Conservation (phyloP, 2,113 vertebrate species). For the Chaetodon trifascialis region DNA sequence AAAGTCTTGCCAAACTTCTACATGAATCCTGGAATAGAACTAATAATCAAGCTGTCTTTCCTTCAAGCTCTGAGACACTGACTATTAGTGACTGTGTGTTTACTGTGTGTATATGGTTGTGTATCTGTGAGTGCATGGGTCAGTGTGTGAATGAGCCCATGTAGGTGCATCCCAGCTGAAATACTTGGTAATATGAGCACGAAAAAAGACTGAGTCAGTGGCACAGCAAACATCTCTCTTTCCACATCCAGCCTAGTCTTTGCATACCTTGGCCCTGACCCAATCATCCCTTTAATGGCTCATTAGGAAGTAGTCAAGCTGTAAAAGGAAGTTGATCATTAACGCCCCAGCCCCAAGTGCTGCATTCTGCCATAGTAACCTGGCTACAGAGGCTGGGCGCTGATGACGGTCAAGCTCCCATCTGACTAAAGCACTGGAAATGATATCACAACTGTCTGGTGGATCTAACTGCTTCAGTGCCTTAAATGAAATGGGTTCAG, state of each 20-base stretch:
- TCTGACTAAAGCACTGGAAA: not conserved
- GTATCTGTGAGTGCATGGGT: constrained; percentile 1
- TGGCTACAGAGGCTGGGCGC: not conserved
- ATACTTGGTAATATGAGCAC: constrained; percentile 30
- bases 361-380: constrained; percentile 52
- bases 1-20: constrained; percentile 32
- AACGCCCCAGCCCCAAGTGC: constrained; percentile 21
- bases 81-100: constrained; percentile 31
- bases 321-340: constrained; percentile 73
- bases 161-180: not conserved
- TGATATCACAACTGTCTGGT: not conserved
- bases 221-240: constrained; percentile 41
- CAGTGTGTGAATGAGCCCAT: not conserved
- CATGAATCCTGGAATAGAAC: constrained; percentile 51
- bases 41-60: constrained; percentile 52
- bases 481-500: not conserved
- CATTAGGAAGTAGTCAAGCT: constrained; percentile 69
- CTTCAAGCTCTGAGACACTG: constrained; percentile 2
- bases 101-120: constrained; percentile 22
- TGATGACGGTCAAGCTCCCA: constrained; percentile 51
- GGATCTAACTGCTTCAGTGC: too few relatives aligned
- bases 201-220: constrained; percentile 4
- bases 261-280: constrained; percentile 41
- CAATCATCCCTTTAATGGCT: constrained; percentile 56
- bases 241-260: constrained; percentile 25